Conservation (phyloP, 2,888 invertebrate species). For the Pristionchus arcanus region DNA sequence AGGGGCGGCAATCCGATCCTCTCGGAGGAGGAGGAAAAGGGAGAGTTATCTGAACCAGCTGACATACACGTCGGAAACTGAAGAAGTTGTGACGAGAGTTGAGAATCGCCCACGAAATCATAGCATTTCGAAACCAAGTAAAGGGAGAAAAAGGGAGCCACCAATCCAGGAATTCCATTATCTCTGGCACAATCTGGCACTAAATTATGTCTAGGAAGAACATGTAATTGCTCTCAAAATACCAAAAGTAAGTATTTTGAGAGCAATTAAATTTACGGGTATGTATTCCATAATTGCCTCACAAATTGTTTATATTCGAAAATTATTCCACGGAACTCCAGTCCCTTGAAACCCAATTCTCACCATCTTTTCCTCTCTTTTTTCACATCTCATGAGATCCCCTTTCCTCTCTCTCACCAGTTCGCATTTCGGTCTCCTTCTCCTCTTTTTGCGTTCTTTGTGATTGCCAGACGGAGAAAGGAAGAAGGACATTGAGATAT, state of each 20-base stretch:
- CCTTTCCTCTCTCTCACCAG: neutral
- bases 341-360: conserved; percentile 1
- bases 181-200: neutral
- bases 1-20: neutral
- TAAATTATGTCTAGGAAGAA: neutral
- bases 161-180: neutral
- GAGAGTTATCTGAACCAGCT: conserved; percentile 27
- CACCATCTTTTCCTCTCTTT: neutral
- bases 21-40: neutral
- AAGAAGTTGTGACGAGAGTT: conserved; percentile 18
- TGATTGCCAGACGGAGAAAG: neutral
- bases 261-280: no score
- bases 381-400: neutral
- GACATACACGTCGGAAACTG: conserved; percentile 2
- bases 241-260: no score
- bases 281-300: neutral
- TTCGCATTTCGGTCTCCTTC: conserved; percentile 34
- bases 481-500: neutral
- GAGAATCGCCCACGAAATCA: neutral
- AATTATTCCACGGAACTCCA: neutral
- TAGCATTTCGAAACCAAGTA: no score
- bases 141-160: no score
- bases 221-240: neutral
- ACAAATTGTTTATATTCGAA: neutral
- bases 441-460: conserved; percentile 27